Conservation (phyloP, 2,113 vertebrate genomes). For the Atherinomorus stipes region DNA sequence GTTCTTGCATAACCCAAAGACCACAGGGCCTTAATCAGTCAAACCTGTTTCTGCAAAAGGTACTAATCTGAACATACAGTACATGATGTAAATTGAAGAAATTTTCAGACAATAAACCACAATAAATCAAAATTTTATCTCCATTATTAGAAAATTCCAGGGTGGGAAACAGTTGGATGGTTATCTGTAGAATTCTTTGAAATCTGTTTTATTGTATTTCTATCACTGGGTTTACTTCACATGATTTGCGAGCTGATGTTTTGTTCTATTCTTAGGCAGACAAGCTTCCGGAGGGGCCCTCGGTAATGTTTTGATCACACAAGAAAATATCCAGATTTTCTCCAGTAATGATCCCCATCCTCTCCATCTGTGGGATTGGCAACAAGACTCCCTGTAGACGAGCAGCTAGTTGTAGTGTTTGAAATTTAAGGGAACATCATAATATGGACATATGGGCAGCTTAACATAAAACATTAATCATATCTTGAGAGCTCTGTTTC, state of each 20-base stretch:
- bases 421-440: constrained; percentile 47
- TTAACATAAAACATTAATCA: constrained; percentile 49
- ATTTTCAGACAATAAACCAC: background rate
- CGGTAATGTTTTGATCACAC: constrained; percentile 69
- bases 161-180: constrained; percentile 11
- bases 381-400: constrained; percentile 49
- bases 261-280: constrained; percentile 66
- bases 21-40: background rate
- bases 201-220: constrained; percentile 52
- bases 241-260: constrained; percentile 55
- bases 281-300: constrained; percentile 41
- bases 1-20: background rate
- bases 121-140: constrained; percentile 22
- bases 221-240: constrained; percentile 49
- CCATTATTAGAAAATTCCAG: constrained; percentile 18
- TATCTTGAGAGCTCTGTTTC: constrained; percentile 34
- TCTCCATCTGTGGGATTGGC: constrained; percentile 51
- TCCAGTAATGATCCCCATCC: constrained; percentile 66
- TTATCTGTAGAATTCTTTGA: constrained; percentile 46
- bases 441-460: constrained; percentile 27
- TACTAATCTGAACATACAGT: background rate
- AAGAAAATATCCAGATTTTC: constrained; percentile 61
- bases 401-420: constrained; percentile 12
- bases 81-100: constrained; percentile 9
- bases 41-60: background rate